Percentiles rank a stretch among this genome's conserved stretches.
These are phyloP conservation scores for Falcunculus frontatus DNA, from an alignment of 2,113 vertebrate species.

Conservation along the genomic window DNA sequence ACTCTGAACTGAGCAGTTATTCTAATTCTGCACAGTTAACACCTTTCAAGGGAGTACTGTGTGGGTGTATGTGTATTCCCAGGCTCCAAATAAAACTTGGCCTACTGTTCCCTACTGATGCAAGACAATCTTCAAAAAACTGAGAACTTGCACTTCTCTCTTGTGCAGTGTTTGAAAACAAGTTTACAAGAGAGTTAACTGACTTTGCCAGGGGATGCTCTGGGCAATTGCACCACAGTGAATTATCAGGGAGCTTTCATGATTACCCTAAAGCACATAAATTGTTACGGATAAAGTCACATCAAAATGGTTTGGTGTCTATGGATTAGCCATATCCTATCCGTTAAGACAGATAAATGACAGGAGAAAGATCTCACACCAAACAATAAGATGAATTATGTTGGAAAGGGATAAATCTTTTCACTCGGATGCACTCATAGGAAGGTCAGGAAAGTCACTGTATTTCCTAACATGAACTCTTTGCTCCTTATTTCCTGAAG, in stretches of 20 bases:
- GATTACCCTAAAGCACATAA: background rate
- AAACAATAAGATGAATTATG: background rate
- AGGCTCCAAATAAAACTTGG: background rate
- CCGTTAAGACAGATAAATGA: background rate
- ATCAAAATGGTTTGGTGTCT: background rate
- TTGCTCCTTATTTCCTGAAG: background rate
- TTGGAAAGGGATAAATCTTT: background rate
- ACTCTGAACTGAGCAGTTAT: background rate
- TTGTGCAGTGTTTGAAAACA: background rate
- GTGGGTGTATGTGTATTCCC: background rate
- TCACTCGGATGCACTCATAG: background rate
- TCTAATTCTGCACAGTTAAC: background rate
- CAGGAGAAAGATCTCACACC: background rate
- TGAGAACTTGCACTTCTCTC: background rate
- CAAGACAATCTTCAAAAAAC: background rate
- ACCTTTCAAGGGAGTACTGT: background rate
- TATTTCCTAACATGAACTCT: background rate
- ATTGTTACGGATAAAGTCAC: background rate
- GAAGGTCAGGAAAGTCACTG: background rate
- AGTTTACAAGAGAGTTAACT: background rate
- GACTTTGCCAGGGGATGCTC: background rate
- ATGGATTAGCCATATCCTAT: background rate
- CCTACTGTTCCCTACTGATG: background rate
- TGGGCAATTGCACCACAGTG: background rate
- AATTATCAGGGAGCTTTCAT: background rate